Evolutionary conservation across 2,113 vertebrate species (phyloP).

Genomic region (Monopterus albus): DNA sequence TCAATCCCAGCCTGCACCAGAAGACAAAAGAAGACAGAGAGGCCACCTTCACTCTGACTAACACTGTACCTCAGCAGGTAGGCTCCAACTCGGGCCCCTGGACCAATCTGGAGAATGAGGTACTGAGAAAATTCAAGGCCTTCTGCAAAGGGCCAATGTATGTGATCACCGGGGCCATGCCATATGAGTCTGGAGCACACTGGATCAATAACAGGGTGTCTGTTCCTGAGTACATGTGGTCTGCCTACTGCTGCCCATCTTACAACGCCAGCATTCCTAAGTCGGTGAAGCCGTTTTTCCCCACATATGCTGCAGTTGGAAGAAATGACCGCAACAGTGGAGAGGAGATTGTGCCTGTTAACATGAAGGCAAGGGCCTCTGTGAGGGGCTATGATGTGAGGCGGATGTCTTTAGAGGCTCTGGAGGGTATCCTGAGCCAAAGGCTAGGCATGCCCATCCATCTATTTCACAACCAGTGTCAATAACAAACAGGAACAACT

Average conservation of each 20-base stretch:
- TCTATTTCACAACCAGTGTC: conserved; percentile 64
- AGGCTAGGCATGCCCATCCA: conserved; percentile 55
- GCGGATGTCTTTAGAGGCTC: conserved; percentile 51
- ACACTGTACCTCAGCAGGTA: conserved; percentile 81
- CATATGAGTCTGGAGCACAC: conserved; percentile 37
- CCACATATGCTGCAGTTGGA: conserved; percentile 71
- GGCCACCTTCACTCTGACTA: conserved; percentile 86
- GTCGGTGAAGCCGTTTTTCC: conserved; percentile 36
- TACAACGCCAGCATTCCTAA: conserved; percentile 32
- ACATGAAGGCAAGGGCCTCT: background rate
- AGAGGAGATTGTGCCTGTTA: conserved; percentile 68
- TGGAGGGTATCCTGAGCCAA: conserved; percentile 63
- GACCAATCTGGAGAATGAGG: conserved; percentile 69
- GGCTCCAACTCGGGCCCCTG: conserved; percentile 81
- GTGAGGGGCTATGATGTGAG: conserved; percentile 71
- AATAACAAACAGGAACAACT: background rate
- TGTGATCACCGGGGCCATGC: conserved; percentile 70
- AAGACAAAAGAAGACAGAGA: conserved; percentile 29
- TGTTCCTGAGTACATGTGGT: conserved; percentile 80
- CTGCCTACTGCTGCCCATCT: conserved; percentile 77
- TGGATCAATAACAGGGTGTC: conserved; percentile 69
- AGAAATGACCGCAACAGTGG: conserved; percentile 67
- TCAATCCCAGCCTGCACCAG: conserved; percentile 82
- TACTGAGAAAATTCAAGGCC: conserved; percentile 17
- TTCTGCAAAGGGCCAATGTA: conserved; percentile 62